Percentiles rank a stretch among this genome's conserved stretches.
These are phyloP conservation scores for Smittia sp. DNA, from an alignment of 2,888 invertebrate species.

Conservation along the genomic window DNA sequence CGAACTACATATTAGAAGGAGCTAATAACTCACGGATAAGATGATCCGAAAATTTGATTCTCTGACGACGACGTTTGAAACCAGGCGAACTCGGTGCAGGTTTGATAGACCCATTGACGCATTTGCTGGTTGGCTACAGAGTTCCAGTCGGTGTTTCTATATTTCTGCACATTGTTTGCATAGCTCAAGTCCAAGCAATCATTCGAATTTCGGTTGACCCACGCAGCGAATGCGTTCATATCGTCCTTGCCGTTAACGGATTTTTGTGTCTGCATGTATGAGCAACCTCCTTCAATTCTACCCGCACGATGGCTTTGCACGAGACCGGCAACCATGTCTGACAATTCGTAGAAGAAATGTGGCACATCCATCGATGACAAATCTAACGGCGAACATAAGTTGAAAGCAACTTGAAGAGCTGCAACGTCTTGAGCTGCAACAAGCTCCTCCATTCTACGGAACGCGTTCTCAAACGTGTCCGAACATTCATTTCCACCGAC, in stretches of 20 bases:
- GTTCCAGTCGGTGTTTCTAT: neutral
- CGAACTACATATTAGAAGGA: no score
- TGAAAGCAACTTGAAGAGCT: conserved; percentile 16
- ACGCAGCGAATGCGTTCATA: conserved; percentile 1
- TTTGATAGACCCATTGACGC: conserved; percentile 78
- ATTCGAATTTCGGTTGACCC: neutral
- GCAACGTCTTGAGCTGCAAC: conserved; percentile 6
- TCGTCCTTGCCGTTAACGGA: neutral
- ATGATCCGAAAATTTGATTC: conserved; percentile 58
- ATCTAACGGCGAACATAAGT: conserved; percentile 37
- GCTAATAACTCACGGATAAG: no score
- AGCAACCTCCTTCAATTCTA: conserved; percentile 19
- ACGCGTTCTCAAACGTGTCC: conserved; percentile 33
- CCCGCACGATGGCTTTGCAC: conserved; percentile 38
- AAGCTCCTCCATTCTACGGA: conserved; percentile 35
- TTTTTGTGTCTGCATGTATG: neutral
- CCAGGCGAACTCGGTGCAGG: conserved; percentile 83
- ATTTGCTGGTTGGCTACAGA: conserved; percentile 29
- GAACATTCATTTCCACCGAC: conserved; percentile 41
- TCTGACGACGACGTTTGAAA: conserved; percentile 68
- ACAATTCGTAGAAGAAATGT: conserved; percentile 33
- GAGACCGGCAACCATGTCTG: conserved; percentile 28
- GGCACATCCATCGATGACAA: conserved; percentile 23
- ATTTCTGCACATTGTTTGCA: neutral
- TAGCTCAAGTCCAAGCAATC: conserved; percentile 21